Base-by-base conservation (phyloP, 2,888 invertebrate genomes). In the Idaea aversata region DNA sequence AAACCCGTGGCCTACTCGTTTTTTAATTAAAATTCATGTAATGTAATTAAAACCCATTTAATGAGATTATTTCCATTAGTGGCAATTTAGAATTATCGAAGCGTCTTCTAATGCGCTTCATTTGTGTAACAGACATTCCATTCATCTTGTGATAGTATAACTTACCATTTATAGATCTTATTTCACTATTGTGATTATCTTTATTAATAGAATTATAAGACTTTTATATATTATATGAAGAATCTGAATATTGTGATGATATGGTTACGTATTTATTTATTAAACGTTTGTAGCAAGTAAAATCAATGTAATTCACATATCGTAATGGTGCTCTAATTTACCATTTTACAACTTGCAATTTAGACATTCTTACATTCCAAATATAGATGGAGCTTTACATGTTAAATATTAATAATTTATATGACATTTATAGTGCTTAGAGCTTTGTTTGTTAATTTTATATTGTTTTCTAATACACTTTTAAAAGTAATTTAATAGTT, bases 291-390 rank as follows among this genome's bases (percentile, higher is more conserved):
- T 36, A 61, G 47, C 13, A 10, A 47, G 47, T 47, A 13, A 47
- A 4, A 10, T 47, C 10, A 47, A 4, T 5, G 47, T 66, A 66
- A 61, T 64, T 68, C 66, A 76, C 72, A 73, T 71, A 75, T 72
- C 70, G 13, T 71, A 65, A 65, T 63, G 79, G 78, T 81, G 79
- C 78, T 77, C 34, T 66, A 63, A 65, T 68, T 25, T 25, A 60
- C 34, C 13, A 25, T 13, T 60, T 34, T 60, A 34, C 25, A 25
- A 25, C 25, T 60, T 16, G 15, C 60, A 13, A 34, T 25, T 25
- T 60, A 60, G 0, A 60, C 15, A 60, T 6, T 34, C 16, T 60
- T 62, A 72, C 73, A 72, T 73, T 72, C 72, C 72, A 65, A 61
- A 70, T 64, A 47, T 47, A 47, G 25, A 47, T 59, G 67, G 57